phyloP scores from a whole-genome alignment of 1,140 invertebrate species.

The Tetramorium parvispinum region DNA sequence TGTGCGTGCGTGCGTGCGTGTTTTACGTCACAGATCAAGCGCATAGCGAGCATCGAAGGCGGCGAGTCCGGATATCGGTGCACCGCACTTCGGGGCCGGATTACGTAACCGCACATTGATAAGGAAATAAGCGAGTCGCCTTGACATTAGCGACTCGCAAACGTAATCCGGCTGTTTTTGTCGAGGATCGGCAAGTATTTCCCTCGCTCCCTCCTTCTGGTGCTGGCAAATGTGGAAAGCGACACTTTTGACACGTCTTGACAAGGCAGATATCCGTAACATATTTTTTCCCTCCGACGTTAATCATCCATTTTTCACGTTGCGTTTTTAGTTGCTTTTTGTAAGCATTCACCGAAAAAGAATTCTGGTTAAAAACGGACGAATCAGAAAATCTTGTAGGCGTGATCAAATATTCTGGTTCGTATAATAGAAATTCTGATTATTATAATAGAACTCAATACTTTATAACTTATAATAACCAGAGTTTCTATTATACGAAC shows the following conservation, averaged over 20 bases:
- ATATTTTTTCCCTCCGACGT: background rate
- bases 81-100: conserved; percentile 50
- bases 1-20: conserved; percentile 19
- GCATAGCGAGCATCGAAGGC: conserved; percentile 74
- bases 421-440: no score
- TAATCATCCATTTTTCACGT: background rate
- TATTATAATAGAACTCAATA: no score
- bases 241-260: background rate
- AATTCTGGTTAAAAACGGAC: no score
- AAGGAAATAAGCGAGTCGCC: conserved; percentile 72
- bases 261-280: background rate
- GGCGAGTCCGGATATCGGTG: conserved; percentile 71
- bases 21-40: conserved; percentile 73
- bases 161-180: conserved; percentile 51
- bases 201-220: no score
- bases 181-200: background rate
- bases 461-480: no score
- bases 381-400: no score
- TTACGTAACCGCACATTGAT: conserved; percentile 72
- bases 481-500: no score
- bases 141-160: conserved; percentile 70
- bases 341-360: no score
- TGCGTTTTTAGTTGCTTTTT: background rate
- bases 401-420: no score
- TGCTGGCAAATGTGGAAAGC: background rate